Base-by-base conservation (phyloP, 2,797 vertebrate species). In the Vipera latastei region DNA sequence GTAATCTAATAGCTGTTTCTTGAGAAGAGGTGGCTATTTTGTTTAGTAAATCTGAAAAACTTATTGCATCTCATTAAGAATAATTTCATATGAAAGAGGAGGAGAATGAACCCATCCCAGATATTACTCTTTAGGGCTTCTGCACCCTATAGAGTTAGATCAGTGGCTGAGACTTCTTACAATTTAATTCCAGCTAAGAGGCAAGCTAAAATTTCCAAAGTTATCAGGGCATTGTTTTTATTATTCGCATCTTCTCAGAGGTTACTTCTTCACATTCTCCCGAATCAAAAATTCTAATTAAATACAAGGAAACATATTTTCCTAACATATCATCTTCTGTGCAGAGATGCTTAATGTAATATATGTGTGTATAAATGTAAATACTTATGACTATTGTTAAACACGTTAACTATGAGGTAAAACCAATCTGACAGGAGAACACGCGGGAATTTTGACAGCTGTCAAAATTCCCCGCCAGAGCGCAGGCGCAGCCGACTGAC, bases 1-100 rank as follows among this genome's bases (percentile, higher is more conserved):
- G 90, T 86, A 94, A 94, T 96, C 88, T 95, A 91, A 0, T 0
- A 96, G 94, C 95, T 92, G 95, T 96, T 97, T 95, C 92, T 95
- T 94, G 89, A 94, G 92, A 96, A 95, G 94, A 90, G 20, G 60
- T 90, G 13, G 69, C 0, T 94, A 93, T 94, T 95, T 95, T 95
- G 94, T 94, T 95, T 63, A 92, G 90, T 32, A 95, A 92, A 93
- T 55, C 94, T 94, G 94, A 69, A 44, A 88, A 95, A 94, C 89
- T 91, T 85, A 92, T 57, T 93, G 48, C 61, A 92, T 92, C 91
- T 95, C 93, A 94, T 95, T 95, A 96, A 93, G 48, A 94, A 92
- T 86, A 95, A 91, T 56, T 94, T 90, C 87, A 88, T 90, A 94
- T 78, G 92, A 18, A 0, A 92, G 89, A 38, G 26, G 53, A 55